Evolutionary conservation across 2,888 invertebrate genomes (phyloP), one percentile per base, ranked within the genome.

Genomic region (Acrobasis consociella): DNA sequence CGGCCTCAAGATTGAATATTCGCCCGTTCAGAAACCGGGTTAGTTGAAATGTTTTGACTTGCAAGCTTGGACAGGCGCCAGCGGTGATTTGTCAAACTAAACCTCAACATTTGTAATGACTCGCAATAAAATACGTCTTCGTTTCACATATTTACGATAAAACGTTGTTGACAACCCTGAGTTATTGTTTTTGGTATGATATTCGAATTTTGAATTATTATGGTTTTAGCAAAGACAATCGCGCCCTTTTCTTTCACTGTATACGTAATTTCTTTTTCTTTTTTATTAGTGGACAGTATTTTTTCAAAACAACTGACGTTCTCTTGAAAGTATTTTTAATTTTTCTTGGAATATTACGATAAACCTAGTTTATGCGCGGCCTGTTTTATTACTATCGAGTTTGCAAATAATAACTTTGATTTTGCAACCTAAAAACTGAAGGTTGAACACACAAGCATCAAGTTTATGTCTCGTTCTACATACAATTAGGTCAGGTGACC

Each of bases 1-100:
- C 59, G 59, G 49, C 50, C 50, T 16, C 59, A 49, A 50, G 16
- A 37, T 37, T 59, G 49, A 59, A 59, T 49, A 50, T 49, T 49
- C 59, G 37, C 46, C 49, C 37, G 59, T 59, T 49, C 38, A 38
- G n/a, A 50, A 50, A 50, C 49, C 49, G 38, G 59, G 59, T 59
- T 59, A 59, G 49, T 59, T 59, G 59, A 59, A 59, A 59, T 59
- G 59, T 59, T 59, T 59, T 59, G 49, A 50, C 49, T 50, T 39
- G 62, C 11, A 11, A 15, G 62, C 46, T 52, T 64, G 61, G 61
- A 55, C 37, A 50, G 13, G 42, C 55, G 64, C 64, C 64, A 62
- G 17, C 56, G 55, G 56, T 62, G 56, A 65, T 65, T 65, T 65
- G 62, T 65, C 64, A 65, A 62, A 62, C 58, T 31, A n/a, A 39